A percentile compares a stretch with the other conserved stretches of the same genome.
These are phyloP conservation scores for Poicephalus gulielmi DNA, from an alignment of 2,113 vertebrate genomes.

Conservation along the genomic window DNA sequence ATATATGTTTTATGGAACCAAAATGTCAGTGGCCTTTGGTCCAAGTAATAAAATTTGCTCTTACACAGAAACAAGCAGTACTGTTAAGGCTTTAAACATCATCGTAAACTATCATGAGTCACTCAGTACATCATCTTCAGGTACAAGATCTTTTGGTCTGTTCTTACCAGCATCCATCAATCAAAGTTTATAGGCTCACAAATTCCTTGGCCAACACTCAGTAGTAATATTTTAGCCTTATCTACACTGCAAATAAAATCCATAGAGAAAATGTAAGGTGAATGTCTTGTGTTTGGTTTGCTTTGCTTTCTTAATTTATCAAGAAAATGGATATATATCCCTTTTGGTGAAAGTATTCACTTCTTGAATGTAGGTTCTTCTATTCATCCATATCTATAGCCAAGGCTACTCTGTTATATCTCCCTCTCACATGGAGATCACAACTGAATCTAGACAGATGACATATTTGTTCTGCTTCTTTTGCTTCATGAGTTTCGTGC, in stretches of 20 bases:
- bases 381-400: not conserved
- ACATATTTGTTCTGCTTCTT: not conserved
- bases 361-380: not conserved
- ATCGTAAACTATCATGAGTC: slow-evolving; percentile 67
- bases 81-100: slow-evolving; percentile 68
- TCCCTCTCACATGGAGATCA: not conserved
- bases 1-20: slow-evolving; percentile 59
- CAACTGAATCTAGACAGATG: not conserved
- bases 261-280: not conserved
- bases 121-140: slow-evolving; percentile 64
- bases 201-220: slow-evolving; percentile 57
- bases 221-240: slow-evolving; percentile 47
- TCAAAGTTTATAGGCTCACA: slow-evolving; percentile 68
- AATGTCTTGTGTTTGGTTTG: not conserved
- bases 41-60: slow-evolving; percentile 67
- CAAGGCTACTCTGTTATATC: not conserved
- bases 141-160: slow-evolving; percentile 42
- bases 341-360: not conserved
- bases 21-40: slow-evolving; percentile 66
- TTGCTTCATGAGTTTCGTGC: not conserved
- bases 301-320: not conserved
- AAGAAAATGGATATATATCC: not conserved
- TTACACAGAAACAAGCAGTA: slow-evolving; percentile 62
- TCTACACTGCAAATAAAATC: slow-evolving; percentile 46
- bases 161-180: slow-evolving; percentile 51